Percentiles rank a stretch among this genome's conserved stretches.
Conservation (phyloP, 1,140 invertebrate genomes). For the Piezodorus guildinii region DNA sequence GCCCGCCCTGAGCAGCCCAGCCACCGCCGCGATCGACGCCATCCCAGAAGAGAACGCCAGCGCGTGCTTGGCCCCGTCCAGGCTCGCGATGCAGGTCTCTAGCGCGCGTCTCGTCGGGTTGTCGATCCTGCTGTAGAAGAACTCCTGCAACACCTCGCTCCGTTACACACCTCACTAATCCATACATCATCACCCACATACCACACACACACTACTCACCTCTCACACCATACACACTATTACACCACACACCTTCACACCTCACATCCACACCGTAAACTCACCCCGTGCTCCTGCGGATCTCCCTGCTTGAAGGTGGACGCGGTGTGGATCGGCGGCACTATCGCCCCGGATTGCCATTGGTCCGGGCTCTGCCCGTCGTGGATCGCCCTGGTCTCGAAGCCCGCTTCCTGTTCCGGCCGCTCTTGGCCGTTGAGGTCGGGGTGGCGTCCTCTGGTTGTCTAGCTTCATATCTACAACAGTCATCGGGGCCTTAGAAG, state of each 20-base stretch:
- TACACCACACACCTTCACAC: no score
- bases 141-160: constrained; percentile 72
- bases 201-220: no score
- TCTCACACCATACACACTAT: no score
- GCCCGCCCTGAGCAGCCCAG: constrained; percentile 62
- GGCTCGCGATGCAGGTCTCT: constrained; percentile 76
- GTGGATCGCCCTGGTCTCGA: constrained; percentile 84
- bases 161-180: no score
- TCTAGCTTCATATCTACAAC: no score
- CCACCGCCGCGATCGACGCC: constrained; percentile 66
- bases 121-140: constrained; percentile 87
- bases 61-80: constrained; percentile 85
- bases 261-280: no score
- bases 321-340: constrained; percentile 81
- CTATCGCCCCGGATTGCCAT: constrained; percentile 65
- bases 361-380: constrained; percentile 78
- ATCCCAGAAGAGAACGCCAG: constrained; percentile 81
- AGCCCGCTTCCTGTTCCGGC: constrained; percentile 40
- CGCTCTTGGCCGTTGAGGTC: no score
- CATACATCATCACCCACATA: no score
- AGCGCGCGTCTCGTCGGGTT: constrained; percentile 87
- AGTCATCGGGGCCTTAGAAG: no score
- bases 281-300: constrained; percentile 47
- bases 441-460: no score
- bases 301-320: constrained; percentile 88